phyloP scores from a whole-genome alignment of 2,888 invertebrate species.

The Patella ulyssiponensis region DNA sequence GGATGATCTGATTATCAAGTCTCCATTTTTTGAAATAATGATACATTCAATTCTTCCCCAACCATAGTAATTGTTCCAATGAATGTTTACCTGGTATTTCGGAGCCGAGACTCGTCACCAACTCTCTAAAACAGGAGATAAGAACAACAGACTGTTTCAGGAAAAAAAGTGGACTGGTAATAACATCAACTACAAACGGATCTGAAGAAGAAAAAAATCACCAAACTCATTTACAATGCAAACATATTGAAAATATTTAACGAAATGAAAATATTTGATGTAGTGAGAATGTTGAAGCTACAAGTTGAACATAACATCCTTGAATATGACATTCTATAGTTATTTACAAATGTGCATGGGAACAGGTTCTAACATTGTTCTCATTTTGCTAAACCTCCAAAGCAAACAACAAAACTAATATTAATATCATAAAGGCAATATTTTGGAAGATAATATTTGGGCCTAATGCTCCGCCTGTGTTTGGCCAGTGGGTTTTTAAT shows the following conservation, averaged over 20 bases:
- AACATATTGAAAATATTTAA: no score
- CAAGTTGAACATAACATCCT: conserved; percentile 14
- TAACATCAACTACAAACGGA: conserved; percentile 44
- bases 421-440: no score
- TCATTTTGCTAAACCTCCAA: background rate
- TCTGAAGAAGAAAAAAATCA: conserved; percentile 43
- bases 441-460: no score
- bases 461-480: no score
- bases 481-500: no score
- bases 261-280: conserved; percentile 6
- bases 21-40: no score
- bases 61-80: no score
- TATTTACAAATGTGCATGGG: background rate
- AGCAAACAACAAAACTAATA: no score
- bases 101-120: conserved; percentile 48
- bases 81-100: conserved; percentile 50
- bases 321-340: conserved; percentile 7
- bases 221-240: conserved; percentile 24
- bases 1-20: no score
- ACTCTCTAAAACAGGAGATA: conserved; percentile 45
- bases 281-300: conserved; percentile 21
- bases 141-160: conserved; percentile 56
- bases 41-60: no score
- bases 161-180: conserved; percentile 54
- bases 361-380: background rate